Conservation (phyloP, 2,888 invertebrate genomes). For the Phoenoteleia sp. region DNA sequence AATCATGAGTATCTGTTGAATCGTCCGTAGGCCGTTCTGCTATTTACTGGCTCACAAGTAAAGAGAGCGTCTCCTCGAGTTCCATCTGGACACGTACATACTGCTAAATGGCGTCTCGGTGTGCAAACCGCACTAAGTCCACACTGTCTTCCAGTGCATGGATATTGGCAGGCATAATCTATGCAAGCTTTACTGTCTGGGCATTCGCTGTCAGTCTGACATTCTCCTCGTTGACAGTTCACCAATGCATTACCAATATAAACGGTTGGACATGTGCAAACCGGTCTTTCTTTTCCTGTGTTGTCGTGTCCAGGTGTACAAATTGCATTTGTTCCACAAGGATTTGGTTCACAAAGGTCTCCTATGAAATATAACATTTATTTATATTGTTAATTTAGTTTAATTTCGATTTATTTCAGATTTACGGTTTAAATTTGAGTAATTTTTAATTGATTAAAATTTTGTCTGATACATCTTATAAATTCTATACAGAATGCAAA, state of each 20-base stretch:
- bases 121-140: conserved; percentile 92
- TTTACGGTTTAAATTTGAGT: too few species aligned
- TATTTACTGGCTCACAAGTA: conserved; percentile 86
- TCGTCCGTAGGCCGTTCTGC: conserved; percentile 69
- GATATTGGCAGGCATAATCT: conserved; percentile 90
- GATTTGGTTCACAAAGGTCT: conserved; percentile 95
- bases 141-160: conserved; percentile 92
- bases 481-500: too few species aligned
- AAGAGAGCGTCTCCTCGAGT: conserved; percentile 88
- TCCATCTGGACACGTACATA: conserved; percentile 93
- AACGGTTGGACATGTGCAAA: conserved; percentile 94
- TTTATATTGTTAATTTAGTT: too few species aligned
- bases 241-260: conserved; percentile 93
- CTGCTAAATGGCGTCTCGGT: conserved; percentile 92
- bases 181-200: conserved; percentile 92
- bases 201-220: conserved; percentile 92
- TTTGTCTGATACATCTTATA: too few species aligned
- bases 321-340: conserved; percentile 93
- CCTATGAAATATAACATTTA: conserved; percentile 88
- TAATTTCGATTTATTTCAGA: too few species aligned
- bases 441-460: too few species aligned
- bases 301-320: conserved; percentile 95
- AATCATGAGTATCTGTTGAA: conserved; percentile 58
- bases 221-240: conserved; percentile 93
- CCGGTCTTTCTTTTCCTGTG: conserved; percentile 93